Base-by-base conservation (phyloP, 2,113 vertebrate genomes). In the Rhinoderma darwinii region DNA sequence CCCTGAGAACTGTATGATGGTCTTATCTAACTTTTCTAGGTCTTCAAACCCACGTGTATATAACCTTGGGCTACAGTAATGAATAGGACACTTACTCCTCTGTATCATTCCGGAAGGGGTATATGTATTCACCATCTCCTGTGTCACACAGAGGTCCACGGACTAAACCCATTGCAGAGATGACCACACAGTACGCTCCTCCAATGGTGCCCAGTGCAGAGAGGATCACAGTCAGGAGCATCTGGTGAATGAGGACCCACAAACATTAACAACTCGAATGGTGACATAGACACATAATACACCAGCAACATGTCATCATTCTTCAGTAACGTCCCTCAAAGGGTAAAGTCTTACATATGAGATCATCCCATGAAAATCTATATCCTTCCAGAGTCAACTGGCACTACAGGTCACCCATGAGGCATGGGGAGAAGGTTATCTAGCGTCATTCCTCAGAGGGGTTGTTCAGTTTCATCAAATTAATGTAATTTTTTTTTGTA, bases 21-120 rank as follows among this genome's bases (percentile, higher is more conserved):
- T n/a, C n/a, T n/a, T n/a, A n/a, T n/a, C n/a, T n/a, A n/a, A n/a
- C n/a, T n/a, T n/a, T n/a, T n/a, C n/a, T n/a, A n/a, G n/a, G n/a
- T n/a, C n/a, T n/a, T n/a, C n/a, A n/a, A n/a, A n/a, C n/a, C n/a
- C n/a, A n/a, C n/a, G n/a, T n/a, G n/a, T n/a, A n/a, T n/a, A n/a
- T n/a, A n/a, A n/a, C n/a, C n/a, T n/a, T n/a, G n/a, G n/a, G n/a
- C n/a, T n/a, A n/a, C 14, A 47, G 44, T 47, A 12, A 47, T 47
- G 44, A 15, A 3, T n/a, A 61, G 8, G n/a, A 15, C 91, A 91
- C 92, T 93, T 82, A 92, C 90, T 83, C 50, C 9, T 90, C 81
- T 27, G 80, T 92, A 82, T 90, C 10, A 0, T 92, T 94, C 85
- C 89, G 92, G 91, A 93, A 94, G 75, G 91, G 90, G 25, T 91